Evolutionary conservation across 2,797 vertebrate genomes (phyloP).

Genomic region (Setipinna tenuifilis): DNA sequence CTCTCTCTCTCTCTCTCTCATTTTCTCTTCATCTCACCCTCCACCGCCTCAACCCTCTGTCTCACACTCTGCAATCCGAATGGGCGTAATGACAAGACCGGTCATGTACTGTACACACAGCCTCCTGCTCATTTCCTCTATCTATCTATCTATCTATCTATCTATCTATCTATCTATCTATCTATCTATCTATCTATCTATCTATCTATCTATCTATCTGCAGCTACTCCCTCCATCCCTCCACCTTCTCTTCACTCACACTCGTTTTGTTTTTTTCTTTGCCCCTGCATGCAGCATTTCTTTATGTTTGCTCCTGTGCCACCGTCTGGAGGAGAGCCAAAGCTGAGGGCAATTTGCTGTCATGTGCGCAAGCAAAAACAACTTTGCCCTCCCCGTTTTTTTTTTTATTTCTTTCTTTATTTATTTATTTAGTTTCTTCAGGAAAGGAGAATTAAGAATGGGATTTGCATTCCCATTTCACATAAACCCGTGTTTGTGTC

Average conservation of each 20-base stretch:
- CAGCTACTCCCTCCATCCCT: neutral
- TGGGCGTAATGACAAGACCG: neutral
- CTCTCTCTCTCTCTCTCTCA: neutral
- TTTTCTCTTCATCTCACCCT: neutral
- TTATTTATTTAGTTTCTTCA: neutral
- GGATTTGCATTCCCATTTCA: slow-evolving; percentile 37
- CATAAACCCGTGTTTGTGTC: slow-evolving; percentile 29
- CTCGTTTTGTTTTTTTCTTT: neutral
- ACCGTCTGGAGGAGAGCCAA: neutral
- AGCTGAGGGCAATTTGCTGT: slow-evolving; percentile 31
- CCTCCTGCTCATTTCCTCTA: too few relatives aligned
- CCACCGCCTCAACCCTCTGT: neutral
- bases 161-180: neutral
- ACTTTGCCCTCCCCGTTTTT: neutral
- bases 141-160: neutral
- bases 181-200: neutral
- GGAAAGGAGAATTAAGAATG: slow-evolving; percentile 36
- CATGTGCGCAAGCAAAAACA: neutral
- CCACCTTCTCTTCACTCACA: neutral
- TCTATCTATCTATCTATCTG: neutral
- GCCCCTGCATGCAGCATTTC: neutral
- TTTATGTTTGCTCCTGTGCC: neutral
- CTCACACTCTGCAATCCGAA: neutral
- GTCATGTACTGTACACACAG: neutral
- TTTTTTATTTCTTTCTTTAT: too few relatives aligned